Conservation (phyloP, 2,797 vertebrate genomes). For the Pogoniulus pusillus region DNA sequence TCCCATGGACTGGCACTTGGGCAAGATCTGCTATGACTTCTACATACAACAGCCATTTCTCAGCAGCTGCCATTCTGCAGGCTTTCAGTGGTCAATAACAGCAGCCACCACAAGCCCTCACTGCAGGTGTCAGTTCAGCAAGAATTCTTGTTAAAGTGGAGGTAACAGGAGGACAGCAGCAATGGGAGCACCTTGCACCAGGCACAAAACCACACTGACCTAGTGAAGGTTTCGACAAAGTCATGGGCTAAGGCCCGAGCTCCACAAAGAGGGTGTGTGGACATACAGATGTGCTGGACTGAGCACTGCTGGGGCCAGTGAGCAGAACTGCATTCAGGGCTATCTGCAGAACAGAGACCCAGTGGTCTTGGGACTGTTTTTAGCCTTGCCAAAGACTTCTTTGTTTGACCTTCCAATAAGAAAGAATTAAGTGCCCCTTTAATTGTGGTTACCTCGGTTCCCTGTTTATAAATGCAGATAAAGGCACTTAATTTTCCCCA, state of each 20-base stretch:
- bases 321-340: neutral
- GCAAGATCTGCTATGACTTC: neutral
- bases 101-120: neutral
- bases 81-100: neutral
- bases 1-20: neutral
- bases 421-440: neutral
- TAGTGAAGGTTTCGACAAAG: neutral
- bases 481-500: neutral
- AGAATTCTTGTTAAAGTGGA: neutral
- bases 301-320: neutral
- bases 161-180: neutral
- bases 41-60: neutral
- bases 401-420: neutral
- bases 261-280: accelerated
- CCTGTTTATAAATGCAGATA: neutral
- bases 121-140: neutral
- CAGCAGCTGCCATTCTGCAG: neutral
- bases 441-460: neutral
- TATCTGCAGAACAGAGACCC: neutral
- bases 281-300: neutral
- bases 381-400: neutral
- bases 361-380: neutral
- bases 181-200: neutral
- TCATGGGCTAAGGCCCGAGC: neutral
- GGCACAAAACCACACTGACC: neutral